Evolutionary conservation across 1,140 invertebrate genomes (phyloP), one percentile per base, ranked within the genome.

Genomic region (Atopsyche davidsoni): DNA sequence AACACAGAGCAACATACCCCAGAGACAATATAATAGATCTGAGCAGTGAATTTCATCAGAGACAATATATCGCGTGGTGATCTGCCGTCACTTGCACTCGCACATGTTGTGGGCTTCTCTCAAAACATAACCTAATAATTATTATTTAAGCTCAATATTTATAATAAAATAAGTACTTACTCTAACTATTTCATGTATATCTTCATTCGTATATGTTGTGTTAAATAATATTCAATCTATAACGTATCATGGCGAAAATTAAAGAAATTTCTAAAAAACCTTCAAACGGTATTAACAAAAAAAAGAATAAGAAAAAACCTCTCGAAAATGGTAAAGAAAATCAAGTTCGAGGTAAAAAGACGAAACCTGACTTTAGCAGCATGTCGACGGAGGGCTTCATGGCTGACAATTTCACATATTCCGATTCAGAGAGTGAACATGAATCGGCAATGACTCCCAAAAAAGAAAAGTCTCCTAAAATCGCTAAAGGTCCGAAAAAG

Each of bases 221-320:
- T 7, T 28, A n/a, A 28, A 28, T 28, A 28, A 28, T 28, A 28
- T 28, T 28, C 24, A 28, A 28, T n/a, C 6, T 7, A 28, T 7
- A 28, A 28, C 24, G n/a, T 28, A 28, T 28, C 6, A 28, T 28
- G 24, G 24, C 24, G 24, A 28, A 28, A 28, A 7, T 28, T 7
- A 28, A 28, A 28, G 24, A n/a, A 28, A n/a, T n/a, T 28, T 28
- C 24, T 28, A 28, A 28, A 28, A 28, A 28, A 28, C n/a, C 24
- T 28, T 7, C 24, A 28, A n/a, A 7, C 6, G 24, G 6, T 28
- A 28, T 7, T 7, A n/a, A n/a, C n/a, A n/a, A n/a, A n/a, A n/a
- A n/a, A n/a, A n/a, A n/a, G n/a, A n/a, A n/a, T n/a, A n/a, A n/a
- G n/a, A n/a, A n/a, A n/a, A n/a, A n/a, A n/a, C n/a, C n/a, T n/a